phyloP scores from a whole-genome alignment of 2,113 vertebrate genomes.

The human region DNA sequence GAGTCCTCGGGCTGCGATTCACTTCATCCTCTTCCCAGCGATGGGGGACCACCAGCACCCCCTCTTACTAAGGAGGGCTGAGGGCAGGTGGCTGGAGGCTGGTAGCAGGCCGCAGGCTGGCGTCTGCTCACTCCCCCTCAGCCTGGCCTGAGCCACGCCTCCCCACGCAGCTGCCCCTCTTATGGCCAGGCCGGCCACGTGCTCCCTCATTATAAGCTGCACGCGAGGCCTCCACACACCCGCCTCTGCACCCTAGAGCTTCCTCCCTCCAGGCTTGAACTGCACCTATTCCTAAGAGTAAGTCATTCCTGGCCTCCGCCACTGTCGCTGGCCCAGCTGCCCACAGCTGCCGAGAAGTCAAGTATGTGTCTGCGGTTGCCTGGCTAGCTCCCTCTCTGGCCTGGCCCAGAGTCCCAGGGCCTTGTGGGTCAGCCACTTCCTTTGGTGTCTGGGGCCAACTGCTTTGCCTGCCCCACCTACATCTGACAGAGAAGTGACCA shows the following conservation, averaged over 20 bases:
- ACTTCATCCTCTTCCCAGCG: background rate
- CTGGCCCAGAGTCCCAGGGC: background rate
- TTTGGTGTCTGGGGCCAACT: background rate
- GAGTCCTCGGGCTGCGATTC: background rate
- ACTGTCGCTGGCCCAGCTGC: background rate
- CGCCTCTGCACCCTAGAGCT: background rate
- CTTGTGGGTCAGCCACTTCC: background rate
- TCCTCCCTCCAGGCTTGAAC: background rate
- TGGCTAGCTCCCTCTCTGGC: background rate
- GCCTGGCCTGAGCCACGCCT: background rate
- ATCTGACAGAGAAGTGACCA: background rate
- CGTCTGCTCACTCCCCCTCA: fast-evolving
- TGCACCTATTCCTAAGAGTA: background rate
- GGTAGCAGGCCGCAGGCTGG: too few relatives aligned
- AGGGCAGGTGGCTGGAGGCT: background rate
- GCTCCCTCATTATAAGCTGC: background rate
- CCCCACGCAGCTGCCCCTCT: background rate
- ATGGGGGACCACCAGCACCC: too few relatives aligned
- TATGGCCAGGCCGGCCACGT: fast-evolving
- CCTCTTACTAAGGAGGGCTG: background rate
- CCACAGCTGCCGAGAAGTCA: background rate
- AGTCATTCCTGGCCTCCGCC: background rate
- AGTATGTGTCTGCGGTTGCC: fast-evolving
- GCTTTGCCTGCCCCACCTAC: background rate
- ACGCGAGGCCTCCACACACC: fast-evolving